Base-by-base conservation (phyloP, 2,888 invertebrate genomes). In the Fragum sueziense region DNA sequence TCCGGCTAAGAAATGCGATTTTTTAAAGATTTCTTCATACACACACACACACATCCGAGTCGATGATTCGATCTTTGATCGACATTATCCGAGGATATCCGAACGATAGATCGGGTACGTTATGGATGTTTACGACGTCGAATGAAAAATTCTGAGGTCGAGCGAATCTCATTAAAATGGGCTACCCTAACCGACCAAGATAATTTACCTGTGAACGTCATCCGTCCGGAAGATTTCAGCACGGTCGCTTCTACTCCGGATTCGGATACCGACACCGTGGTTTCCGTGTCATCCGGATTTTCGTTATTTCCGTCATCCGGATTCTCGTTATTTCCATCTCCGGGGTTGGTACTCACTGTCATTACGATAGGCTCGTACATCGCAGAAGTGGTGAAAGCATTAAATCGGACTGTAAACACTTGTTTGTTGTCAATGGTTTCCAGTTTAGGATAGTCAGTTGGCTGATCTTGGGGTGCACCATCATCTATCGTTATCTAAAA, bases 331-430 rank as follows among this genome's bases (percentile, higher is more conserved):
- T 22, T 31, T 33, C 2, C 57, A 20, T 20, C 51, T 14, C 20
- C 20, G 4, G 4, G 3, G 17, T 14, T n/a, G n/a, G 7, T 9
- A 22, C 0, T 47, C n/a, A 47, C 51, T 62, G 47, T 29, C 27
- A 51, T 33, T 51, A 77, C 22, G 34, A 67, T 67, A n/a, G 78
- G 78, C 25, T 78, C 78, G 47, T 78, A 78, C 62, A 65, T n/a
- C 9, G 69, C 78, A 25, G 70, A 74, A 22, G 69, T 54, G 14
- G 68, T 69, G 41, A 78, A 78, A 2, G 29, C 25, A 20, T 68
- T 59, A 41, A 78, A 78, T 3, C 74, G 67, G 70, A 78, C 74
- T 6, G 70, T 37, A 25, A 78, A 78, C 22, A 70, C 3, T 37
- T 57, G 20, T 25, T 59, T 59, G 4, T 27, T n/a, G 17, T 47